Base-by-base conservation (phyloP, 2,113 vertebrate species). In the Mystacornis crossleyi region DNA sequence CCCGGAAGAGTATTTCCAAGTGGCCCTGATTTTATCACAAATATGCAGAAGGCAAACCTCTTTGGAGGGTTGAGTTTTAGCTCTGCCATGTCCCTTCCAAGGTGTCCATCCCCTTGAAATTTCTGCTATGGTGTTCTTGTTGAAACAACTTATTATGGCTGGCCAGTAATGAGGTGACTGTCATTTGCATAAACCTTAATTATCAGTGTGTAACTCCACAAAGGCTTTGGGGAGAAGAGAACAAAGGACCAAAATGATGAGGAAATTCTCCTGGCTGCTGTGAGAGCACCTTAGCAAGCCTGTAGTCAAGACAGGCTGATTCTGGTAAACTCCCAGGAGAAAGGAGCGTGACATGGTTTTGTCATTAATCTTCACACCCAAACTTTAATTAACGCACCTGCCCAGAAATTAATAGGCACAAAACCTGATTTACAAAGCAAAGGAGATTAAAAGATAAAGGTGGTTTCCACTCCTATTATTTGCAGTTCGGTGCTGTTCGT, bases 371-470 rank as follows among this genome's bases (percentile, higher is more conserved):
- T 94, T 96, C 93, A 93, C 96, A 73, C 84, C 75, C 47, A 77
- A 91, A 90, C 61, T 66, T 88, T 96, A 94, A 97, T 96, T 94
- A 96, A 96, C 12, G 12, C 87, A 93, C 74, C 87, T 95, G 91
- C 81, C 85, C 67, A 90, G 50, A 96, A 93, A 85, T 95, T 90
- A 95, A 57, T 91, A 86, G 81, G 62, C 55, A 65, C 87, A 90
- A 73, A 96, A 91, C 90, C 75, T 86, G 90, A 94, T 95, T 88
- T 96, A 92, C 95, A 86, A 91, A 93, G 93, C 85, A 66, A 81
- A 88, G 40, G 64, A 70, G 95, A 96, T 93, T 31, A 61, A 88
- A 90, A 88, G 90, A 95, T 85, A 94, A 90, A 93, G 87, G 71
- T 1, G 1, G 42, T 67, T 87, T 93, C 45, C 62, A 79, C 38